A percentile compares a stretch with the other conserved stretches of the same genome.
phyloP scores from a whole-genome alignment of 2,797 vertebrate species.

The Mionectes olivaceus region DNA sequence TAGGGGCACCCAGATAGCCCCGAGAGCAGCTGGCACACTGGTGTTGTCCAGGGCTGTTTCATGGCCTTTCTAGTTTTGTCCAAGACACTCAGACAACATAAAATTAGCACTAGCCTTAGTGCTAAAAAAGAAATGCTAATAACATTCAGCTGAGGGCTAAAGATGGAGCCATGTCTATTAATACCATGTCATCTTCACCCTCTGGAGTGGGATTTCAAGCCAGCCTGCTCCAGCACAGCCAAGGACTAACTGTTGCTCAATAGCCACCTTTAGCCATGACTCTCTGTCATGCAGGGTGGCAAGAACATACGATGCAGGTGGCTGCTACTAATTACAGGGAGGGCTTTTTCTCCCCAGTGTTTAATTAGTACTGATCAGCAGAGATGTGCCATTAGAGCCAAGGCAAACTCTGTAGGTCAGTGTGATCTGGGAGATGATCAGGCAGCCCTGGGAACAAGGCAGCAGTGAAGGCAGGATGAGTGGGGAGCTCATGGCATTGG shows the following conservation, averaged over 20 bases:
- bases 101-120: slow-evolving; percentile 1
- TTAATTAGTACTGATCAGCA: background rate
- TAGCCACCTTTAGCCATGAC: background rate
- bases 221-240: background rate
- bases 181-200: background rate
- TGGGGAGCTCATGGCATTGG: background rate
- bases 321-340: background rate
- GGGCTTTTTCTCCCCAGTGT: background rate
- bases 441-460: background rate
- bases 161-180: background rate
- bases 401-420: background rate
- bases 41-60: background rate
- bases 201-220: background rate
- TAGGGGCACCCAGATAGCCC: background rate
- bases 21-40: background rate
- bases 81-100: background rate
- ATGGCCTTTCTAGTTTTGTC: background rate
- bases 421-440: rapidly evolving
- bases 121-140: background rate
- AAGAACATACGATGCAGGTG: background rate
- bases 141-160: background rate
- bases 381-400: background rate
- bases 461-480: background rate
- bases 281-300: background rate
- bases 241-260: background rate